These are phyloP conservation scores for Bubalus kerabau DNA, from an alignment of 2,113 vertebrate genomes.

Conservation along the genomic window DNA sequence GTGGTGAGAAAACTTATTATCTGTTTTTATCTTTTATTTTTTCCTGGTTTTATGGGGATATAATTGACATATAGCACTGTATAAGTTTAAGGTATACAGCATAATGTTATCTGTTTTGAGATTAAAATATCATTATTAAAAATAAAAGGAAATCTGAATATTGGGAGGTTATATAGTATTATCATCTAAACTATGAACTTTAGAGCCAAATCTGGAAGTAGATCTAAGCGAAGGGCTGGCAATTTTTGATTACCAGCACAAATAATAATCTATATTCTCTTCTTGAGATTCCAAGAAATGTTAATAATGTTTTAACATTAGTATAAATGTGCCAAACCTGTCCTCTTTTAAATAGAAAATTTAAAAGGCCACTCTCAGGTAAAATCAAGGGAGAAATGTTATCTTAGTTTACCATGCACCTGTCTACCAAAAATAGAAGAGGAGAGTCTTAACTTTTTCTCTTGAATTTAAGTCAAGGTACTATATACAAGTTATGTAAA, in stretches of 20 bases:
- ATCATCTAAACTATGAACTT: neutral
- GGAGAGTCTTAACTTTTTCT: slow-evolving; percentile 77
- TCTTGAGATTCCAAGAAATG: slow-evolving; percentile 99
- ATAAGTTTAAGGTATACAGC: neutral
- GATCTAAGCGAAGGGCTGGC: neutral
- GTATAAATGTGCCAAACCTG: slow-evolving; percentile 99
- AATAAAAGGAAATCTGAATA: neutral
- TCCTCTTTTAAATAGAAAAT: slow-evolving; percentile 95
- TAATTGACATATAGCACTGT: neutral
- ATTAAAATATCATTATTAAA: neutral
- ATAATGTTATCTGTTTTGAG: neutral
- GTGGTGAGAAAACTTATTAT: neutral
- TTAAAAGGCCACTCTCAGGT: slow-evolving; percentile 80
- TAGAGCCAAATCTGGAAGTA: neutral
- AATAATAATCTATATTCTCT: neutral
- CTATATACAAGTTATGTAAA: slow-evolving; percentile 80
- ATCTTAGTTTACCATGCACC: slow-evolving; percentile 84
- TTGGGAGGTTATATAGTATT: neutral
- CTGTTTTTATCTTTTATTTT: neutral
- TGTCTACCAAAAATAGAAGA: slow-evolving; percentile 90
- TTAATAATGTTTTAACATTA: slow-evolving; percentile 99
- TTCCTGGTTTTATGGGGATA: neutral
- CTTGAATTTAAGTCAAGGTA: slow-evolving; percentile 86
- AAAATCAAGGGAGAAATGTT: slow-evolving; percentile 77
- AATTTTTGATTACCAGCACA: neutral